Evolutionary conservation across 2,797 vertebrate species (phyloP).

Genomic region (Ctenosaura bakeri): DNA sequence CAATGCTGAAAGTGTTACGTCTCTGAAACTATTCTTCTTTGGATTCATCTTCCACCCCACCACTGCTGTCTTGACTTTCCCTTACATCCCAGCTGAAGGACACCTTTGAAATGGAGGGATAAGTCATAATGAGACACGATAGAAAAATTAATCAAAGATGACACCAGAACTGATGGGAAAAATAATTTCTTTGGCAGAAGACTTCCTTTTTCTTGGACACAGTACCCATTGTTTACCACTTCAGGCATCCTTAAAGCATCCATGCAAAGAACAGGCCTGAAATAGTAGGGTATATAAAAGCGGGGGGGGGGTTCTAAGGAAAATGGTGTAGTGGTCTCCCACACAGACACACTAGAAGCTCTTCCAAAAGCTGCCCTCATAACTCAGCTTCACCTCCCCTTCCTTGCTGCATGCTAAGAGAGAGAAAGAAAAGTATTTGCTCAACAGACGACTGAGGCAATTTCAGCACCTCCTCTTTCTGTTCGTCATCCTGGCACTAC

Average conservation of each 20-base stretch:
- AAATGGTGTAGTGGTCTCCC: not conserved
- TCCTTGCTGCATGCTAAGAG: not conserved
- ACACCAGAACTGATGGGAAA: conserved; percentile 65
- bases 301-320: not conserved
- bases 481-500: too few species aligned
- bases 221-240: conserved; percentile 13
- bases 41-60: not conserved
- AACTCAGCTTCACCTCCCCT: not conserved
- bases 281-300: not conserved
- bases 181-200: conserved; percentile 42
- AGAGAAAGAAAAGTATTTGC: not conserved
- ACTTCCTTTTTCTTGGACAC: not conserved
- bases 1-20: not conserved
- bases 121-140: conserved; percentile 69
- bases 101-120: conserved; percentile 65
- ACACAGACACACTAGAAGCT: too few species aligned
- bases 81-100: conserved; percentile 66
- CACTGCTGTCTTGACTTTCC: conserved; percentile 6
- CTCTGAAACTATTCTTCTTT: not conserved
- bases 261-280: accelerated
- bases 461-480: too few species aligned
- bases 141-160: conserved; percentile 73
- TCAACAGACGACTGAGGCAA: not conserved
- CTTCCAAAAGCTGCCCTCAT: too few species aligned
- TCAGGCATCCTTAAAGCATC: not conserved